Conservation (phyloP, 2,888 invertebrate genomes). For the Cremastinae sp. region DNA sequence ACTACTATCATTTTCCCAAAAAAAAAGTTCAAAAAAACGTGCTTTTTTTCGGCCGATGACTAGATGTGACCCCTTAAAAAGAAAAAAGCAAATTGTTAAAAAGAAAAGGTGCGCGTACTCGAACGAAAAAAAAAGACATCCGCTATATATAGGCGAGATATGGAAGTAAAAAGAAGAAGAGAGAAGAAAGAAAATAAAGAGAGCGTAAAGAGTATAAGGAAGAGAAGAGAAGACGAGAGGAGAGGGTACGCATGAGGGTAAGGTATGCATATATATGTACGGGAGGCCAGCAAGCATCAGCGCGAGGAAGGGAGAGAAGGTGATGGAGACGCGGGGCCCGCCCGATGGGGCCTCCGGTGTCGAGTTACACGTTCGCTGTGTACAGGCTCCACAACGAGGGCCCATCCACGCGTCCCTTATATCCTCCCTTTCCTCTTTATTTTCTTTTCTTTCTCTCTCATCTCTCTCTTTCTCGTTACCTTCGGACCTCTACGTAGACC, state of each 20-base stretch:
- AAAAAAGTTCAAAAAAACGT: too few relatives aligned
- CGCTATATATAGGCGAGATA: too few relatives aligned
- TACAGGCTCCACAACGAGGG: conserved; percentile 60
- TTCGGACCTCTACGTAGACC: conserved; percentile 36
- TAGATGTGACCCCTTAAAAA: too few relatives aligned
- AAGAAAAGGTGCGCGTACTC: too few relatives aligned
- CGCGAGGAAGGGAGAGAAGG: conserved; percentile 52
- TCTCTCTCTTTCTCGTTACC: too few relatives aligned
- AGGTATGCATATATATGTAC: conserved; percentile 43
- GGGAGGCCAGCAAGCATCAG: conserved; percentile 44
- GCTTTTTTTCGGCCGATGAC: too few relatives aligned
- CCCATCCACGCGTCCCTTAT: conserved; percentile 60
- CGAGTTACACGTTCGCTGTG: conserved; percentile 71
- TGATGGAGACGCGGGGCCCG: conserved; percentile 66
- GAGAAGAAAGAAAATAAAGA: neutral
- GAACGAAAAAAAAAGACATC: too few relatives aligned
- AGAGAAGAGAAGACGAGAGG: conserved; percentile 32
- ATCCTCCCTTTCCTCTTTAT: conserved; percentile 37
- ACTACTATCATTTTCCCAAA: too few relatives aligned
- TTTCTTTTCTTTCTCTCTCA: conserved; percentile 52
- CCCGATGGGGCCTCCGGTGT: conserved; percentile 73
- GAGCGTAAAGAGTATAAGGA: too few relatives aligned
- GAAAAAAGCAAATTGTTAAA: too few relatives aligned
- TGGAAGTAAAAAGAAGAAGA: too few relatives aligned
- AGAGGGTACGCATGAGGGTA: conserved; percentile 33